phyloP scores from a whole-genome alignment of 2,113 vertebrate species.

The Rhegmatorhina hoffmannsi region DNA sequence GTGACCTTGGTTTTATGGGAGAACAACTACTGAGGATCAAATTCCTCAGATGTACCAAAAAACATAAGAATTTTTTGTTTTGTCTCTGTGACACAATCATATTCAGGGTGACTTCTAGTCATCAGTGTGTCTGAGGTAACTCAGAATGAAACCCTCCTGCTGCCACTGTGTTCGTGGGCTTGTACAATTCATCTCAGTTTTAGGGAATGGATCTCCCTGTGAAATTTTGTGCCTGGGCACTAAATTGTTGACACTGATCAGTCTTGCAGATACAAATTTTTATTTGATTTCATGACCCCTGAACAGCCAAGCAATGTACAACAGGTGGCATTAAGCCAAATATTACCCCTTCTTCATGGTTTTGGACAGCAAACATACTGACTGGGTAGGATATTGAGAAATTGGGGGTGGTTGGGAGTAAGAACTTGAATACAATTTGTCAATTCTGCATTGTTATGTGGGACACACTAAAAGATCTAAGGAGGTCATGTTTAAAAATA shows the following conservation, averaged over 20 bases:
- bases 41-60: background rate
- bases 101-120: background rate
- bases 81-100: background rate
- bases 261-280: background rate
- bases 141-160: background rate
- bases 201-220: background rate
- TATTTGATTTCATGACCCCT: background rate
- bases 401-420: background rate
- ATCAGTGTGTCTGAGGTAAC: background rate
- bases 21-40: accelerated
- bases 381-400: background rate
- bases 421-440: background rate
- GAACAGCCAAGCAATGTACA: background rate
- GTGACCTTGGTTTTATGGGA: background rate
- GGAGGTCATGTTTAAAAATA: constrained; percentile 78
- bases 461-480: constrained; percentile 69
- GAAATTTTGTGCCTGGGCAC: background rate
- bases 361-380: background rate
- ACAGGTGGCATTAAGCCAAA: background rate
- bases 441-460: constrained; percentile 67
- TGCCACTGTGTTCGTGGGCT: background rate
- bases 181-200: background rate
- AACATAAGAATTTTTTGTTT: background rate
- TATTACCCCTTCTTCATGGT: background rate
- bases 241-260: background rate